These are phyloP conservation scores for Cartodere bifasciata DNA, from an alignment of 2,888 invertebrate species.

Conservation along the genomic window DNA sequence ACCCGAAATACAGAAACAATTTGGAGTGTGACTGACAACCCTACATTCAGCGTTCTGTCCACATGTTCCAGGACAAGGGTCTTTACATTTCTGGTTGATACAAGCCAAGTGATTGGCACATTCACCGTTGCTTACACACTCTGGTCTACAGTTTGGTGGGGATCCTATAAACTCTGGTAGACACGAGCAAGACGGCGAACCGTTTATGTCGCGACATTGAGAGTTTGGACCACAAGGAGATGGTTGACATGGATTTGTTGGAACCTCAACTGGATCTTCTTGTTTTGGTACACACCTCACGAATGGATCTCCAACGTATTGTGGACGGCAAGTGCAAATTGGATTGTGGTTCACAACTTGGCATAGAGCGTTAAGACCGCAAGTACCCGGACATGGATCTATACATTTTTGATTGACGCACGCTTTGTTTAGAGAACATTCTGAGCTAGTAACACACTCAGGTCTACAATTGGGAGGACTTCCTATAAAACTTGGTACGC, in stretches of 20 bases:
- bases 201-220: constrained; percentile 46
- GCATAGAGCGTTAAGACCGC: constrained; percentile 42
- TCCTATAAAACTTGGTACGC: constrained; percentile 38
- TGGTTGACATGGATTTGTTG: constrained; percentile 49
- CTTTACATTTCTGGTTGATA: constrained; percentile 57
- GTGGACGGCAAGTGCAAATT: constrained; percentile 42
- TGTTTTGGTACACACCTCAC: constrained; percentile 29
- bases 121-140: constrained; percentile 60
- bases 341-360: constrained; percentile 45
- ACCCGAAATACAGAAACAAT: constrained; percentile 51
- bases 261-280: constrained; percentile 25
- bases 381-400: constrained; percentile 43
- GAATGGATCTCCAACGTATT: constrained; percentile 43
- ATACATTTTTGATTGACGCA: constrained; percentile 42
- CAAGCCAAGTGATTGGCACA: constrained; percentile 55
- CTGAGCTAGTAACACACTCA: constrained; percentile 41
- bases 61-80: constrained; percentile 62
- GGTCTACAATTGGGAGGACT: constrained; percentile 39
- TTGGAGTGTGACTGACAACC: constrained; percentile 62
- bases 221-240: constrained; percentile 57
- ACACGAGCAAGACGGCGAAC: constrained; percentile 57
- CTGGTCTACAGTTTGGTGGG: constrained; percentile 61
- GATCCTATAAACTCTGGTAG: constrained; percentile 51
- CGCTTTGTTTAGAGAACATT: constrained; percentile 41
- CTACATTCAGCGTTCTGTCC: constrained; percentile 58